phyloP scores from a whole-genome alignment of 1,140 invertebrate genomes.

The Diorhabda carinulata region DNA sequence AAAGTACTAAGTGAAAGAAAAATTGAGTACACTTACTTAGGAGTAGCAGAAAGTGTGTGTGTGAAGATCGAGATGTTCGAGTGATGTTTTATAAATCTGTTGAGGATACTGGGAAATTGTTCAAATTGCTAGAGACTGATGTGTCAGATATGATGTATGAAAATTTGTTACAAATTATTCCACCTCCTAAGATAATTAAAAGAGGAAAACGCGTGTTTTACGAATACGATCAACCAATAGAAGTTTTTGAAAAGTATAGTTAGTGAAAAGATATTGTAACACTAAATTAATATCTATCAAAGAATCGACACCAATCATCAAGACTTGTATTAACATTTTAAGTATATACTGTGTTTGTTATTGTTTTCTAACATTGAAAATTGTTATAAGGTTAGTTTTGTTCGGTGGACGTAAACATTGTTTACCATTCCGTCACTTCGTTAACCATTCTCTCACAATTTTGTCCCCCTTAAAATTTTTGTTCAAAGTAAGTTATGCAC shows the following conservation, averaged over 20 bases:
- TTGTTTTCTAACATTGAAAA: no score
- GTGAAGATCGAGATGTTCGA: background rate
- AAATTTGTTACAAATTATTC: background rate
- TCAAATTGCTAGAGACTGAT: background rate
- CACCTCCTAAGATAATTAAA: background rate
- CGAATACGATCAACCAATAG: background rate
- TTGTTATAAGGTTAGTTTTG: no score
- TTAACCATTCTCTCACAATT: no score
- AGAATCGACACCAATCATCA: no score
- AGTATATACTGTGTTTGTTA: no score
- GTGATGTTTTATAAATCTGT: background rate
- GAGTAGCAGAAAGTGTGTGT: background rate
- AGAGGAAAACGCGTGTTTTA: background rate
- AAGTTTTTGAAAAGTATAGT: background rate
- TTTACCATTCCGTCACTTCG: no score
- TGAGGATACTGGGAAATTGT: background rate
- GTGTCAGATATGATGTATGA: background rate
- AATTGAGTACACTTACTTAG: background rate
- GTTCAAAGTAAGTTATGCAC: no score
- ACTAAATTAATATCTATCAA: no score
- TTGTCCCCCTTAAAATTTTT: no score
- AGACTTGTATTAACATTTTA: no score
- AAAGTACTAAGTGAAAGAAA: background rate
- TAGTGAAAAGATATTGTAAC: no score
- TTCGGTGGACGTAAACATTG: no score